phyloP scores from a whole-genome alignment of 2,113 vertebrate genomes.

The Corapipo altera region DNA sequence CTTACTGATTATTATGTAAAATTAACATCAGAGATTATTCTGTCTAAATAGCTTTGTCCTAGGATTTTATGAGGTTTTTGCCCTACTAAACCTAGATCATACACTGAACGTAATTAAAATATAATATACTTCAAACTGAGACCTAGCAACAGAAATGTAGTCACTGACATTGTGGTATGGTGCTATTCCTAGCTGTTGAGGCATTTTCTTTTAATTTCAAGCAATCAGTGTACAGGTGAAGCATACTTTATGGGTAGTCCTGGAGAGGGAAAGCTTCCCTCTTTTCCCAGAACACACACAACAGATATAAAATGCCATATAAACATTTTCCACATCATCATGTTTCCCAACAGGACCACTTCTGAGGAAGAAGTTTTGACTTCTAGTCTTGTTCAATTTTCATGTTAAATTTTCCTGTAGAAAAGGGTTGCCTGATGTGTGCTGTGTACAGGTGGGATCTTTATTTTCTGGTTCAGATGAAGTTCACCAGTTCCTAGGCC shows the following conservation, averaged over 20 bases:
- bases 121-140: conserved; percentile 57
- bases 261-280: neutral
- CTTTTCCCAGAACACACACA: conserved; percentile 8
- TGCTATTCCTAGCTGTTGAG: conserved; percentile 12
- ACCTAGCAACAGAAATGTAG: conserved; percentile 35
- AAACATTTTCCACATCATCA: conserved; percentile 18
- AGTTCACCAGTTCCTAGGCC: neutral
- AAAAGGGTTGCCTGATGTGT: neutral
- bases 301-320: neutral
- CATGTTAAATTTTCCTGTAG: neutral
- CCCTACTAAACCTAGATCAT: conserved; percentile 24
- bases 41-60: conserved; percentile 54
- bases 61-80: conserved; percentile 50
- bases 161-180: neutral
- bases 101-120: conserved; percentile 44
- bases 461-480: neutral
- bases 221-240: neutral
- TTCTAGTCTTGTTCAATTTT: neutral
- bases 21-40: conserved; percentile 44
- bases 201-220: conserved; percentile 44
- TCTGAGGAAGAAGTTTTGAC: neutral
- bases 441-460: neutral
- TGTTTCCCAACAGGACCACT: conserved; percentile 11
- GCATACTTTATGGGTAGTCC: neutral
- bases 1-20: conserved; percentile 34